A percentile compares a stretch with the other conserved stretches of the same genome.
Evolutionary conservation across 2,113 vertebrate species (phyloP).

Genomic region (Asarcornis scutulata): DNA sequence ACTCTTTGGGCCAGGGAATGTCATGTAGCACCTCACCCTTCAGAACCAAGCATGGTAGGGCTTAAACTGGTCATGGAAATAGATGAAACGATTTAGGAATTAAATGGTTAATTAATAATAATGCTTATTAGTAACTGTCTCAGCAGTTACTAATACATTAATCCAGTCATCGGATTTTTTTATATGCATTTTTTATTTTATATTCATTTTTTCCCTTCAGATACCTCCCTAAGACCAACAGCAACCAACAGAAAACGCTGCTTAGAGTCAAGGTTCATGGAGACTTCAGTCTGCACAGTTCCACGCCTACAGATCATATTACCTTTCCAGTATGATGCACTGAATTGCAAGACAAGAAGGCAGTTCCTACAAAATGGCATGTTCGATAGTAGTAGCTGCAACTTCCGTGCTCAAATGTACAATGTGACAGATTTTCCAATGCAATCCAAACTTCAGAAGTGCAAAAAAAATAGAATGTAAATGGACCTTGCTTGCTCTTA

Average conservation of each 20-base stretch:
- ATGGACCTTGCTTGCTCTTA: not conserved
- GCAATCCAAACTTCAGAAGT: conserved; percentile 10
- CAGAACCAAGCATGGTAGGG: not conserved
- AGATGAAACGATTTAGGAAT: not conserved
- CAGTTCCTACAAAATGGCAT: not conserved
- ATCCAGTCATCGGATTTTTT: not conserved
- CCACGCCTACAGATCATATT: not conserved
- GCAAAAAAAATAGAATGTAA: conserved; percentile 25
- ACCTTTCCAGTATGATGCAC: not conserved
- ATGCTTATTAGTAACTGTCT: not conserved
- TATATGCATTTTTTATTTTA: not conserved
- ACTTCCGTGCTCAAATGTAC: not conserved
- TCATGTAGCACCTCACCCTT: fast-evolving
- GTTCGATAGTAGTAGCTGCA: not conserved
- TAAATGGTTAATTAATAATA: not conserved
- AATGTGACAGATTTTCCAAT: not conserved
- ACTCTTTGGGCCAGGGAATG: not conserved
- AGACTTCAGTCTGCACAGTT: not conserved
- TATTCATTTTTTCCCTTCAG: not conserved
- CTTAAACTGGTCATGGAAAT: not conserved
- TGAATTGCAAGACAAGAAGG: not conserved
- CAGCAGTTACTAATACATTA: not conserved
- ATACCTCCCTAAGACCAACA: not conserved
- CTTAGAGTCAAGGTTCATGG: fast-evolving
- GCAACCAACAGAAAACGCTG: not conserved